A percentile compares a stretch with the other conserved stretches of the same genome.
Conservation (phyloP, 2,797 vertebrate species). For the Emydoidea blandingii region DNA sequence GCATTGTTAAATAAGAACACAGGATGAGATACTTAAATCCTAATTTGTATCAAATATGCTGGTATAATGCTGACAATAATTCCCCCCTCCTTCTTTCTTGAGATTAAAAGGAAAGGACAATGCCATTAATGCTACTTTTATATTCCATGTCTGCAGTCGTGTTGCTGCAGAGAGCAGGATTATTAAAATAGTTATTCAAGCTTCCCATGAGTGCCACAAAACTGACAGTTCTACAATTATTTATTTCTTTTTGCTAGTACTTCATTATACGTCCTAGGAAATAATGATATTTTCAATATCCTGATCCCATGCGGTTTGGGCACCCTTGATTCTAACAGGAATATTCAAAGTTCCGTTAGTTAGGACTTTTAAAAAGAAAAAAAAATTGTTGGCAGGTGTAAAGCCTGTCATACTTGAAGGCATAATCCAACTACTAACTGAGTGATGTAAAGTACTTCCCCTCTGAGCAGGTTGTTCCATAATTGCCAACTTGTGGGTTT, state of each 20-base stretch:
- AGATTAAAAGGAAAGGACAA: neutral
- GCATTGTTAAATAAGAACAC: neutral
- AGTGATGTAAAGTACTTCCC: neutral
- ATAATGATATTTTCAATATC: slow-evolving; percentile 21
- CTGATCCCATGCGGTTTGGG: neutral
- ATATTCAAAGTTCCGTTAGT: neutral
- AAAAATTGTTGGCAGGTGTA: neutral
- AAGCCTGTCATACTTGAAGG: neutral
- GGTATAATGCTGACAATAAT: neutral
- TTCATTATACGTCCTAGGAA: slow-evolving; percentile 13
- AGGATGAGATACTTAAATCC: neutral
- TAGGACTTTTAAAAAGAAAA: neutral
- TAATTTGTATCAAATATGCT: neutral
- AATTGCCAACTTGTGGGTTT: neutral
- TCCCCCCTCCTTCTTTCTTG: neutral
- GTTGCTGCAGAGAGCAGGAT: neutral
- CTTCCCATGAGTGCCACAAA: slow-evolving; percentile 34
- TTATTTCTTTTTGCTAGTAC: neutral
- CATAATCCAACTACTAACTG: neutral
- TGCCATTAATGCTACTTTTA: neutral
- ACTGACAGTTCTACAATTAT: neutral
- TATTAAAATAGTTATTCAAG: slow-evolving; percentile 35
- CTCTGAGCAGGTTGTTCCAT: neutral
- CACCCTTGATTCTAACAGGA: neutral
- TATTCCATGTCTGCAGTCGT: neutral